phyloP scores from a whole-genome alignment of 2,113 vertebrate species.

The Todiramphus chloris region DNA sequence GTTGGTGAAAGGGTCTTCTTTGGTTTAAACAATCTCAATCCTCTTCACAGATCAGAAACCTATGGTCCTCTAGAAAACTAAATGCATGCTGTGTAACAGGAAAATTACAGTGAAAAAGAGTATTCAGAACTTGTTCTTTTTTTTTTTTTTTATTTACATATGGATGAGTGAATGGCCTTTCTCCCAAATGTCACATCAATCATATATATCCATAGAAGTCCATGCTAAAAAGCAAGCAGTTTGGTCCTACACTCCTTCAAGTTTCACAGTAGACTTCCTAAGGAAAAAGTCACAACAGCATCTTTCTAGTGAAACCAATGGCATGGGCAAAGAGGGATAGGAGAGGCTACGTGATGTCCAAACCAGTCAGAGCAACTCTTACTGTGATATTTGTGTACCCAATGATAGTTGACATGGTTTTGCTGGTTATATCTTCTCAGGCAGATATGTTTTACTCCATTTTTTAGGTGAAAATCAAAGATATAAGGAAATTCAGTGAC shows the following conservation, averaged over 20 bases:
- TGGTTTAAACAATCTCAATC: background rate
- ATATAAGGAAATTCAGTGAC: background rate
- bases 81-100: background rate
- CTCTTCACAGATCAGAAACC: background rate
- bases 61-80: background rate
- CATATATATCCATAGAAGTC: background rate
- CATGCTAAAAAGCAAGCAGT: background rate
- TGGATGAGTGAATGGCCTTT: background rate
- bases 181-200: background rate
- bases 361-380: background rate
- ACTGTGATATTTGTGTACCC: background rate
- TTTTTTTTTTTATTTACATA: background rate
- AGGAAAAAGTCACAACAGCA: background rate
- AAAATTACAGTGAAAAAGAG: background rate
- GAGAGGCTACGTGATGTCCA: background rate
- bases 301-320: background rate
- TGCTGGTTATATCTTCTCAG: background rate
- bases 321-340: background rate
- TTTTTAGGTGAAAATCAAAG: background rate
- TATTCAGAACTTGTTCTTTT: background rate
- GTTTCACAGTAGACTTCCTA: background rate
- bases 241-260: background rate
- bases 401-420: background rate
- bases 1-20: background rate
- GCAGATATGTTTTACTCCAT: background rate